Base-by-base conservation (phyloP, 2,888 invertebrate genomes). In the Spialia ferax region DNA sequence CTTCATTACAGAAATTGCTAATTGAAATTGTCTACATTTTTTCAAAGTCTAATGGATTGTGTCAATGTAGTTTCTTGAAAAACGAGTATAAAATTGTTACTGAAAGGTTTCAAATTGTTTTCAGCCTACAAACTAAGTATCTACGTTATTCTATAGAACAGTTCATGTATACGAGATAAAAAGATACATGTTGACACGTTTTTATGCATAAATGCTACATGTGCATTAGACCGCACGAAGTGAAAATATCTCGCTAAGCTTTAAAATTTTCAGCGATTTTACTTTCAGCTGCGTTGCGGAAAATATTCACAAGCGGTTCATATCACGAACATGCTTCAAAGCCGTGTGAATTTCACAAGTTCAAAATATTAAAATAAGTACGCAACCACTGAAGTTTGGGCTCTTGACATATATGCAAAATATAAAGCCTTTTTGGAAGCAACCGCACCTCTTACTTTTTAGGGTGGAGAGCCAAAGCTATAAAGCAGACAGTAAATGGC, bases 251-350 rank as follows among this genome's bases (percentile, higher is more conserved):
- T 38, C 54, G 15, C 10, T 22, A 48, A 57, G 45, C 45, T 64
- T 59, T 57, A 57, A 23, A 18, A 22, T 65, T 57, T 52, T 59
- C 50, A 20, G 18, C 20, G 54, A 38, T 59, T 65, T 59, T 48
- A 38, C 57, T 59, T 52, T 65, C 52, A 59, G 29, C 59, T 22
- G 45, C 23, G 20, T 45, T 29, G 63, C 29, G 55, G 52, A 38
- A 59, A 52, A 59, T 65, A 52, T 65, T 57, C 48, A 48, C 29
- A 29, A 15, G 48, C 57, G 35, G 57, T 57, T 56, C 50, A 50
- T 57, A 57, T 38, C 45, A n/a, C 8, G 54, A 35, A 42, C 35
- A 52, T 55, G 6, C 56, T 29, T 64, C 56, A 57, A 64, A 56
- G 15, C 32, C 15, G 57, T 32, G 18, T 29, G 64, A 50, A 35